These are phyloP conservation scores for Drosophila athabasca DNA, from an alignment of 1,140 invertebrate genomes.

Conservation along the genomic window DNA sequence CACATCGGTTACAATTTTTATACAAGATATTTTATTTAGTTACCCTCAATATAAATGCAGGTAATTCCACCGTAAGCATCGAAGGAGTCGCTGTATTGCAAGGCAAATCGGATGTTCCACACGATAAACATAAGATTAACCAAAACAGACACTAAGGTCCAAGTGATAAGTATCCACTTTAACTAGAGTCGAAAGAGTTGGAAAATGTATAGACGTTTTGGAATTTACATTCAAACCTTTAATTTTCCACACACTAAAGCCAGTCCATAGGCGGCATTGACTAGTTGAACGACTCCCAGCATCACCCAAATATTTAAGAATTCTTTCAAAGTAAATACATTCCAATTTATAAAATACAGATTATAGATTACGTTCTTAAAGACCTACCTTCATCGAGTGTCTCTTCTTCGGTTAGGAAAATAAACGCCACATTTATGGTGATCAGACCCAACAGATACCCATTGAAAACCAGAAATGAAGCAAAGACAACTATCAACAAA, in stretches of 20 bases:
- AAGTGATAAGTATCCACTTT: slow-evolving; percentile 3
- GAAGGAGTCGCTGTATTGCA: neutral
- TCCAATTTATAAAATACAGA: no score
- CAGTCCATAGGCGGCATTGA: slow-evolving; percentile 23
- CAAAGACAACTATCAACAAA: no score
- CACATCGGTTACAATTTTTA: no score
- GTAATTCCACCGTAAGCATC: slow-evolving; percentile 19
- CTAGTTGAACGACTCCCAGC: slow-evolving; percentile 5
- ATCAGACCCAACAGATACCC: no score
- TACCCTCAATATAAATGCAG: slow-evolving; percentile 31
- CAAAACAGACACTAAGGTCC: neutral
- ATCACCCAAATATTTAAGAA: slow-evolving; percentile 1
- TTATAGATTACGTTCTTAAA: no score
- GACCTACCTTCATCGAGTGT: no score
- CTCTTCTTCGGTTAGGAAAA: no score
- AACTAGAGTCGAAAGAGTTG: neutral
- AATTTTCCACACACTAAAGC: slow-evolving; percentile 15
- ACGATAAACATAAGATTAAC: neutral
- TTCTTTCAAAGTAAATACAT: neutral
- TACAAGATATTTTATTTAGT: no score
- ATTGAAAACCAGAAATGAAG: no score
- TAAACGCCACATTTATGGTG: no score
- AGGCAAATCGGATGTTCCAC: slow-evolving; percentile 10
- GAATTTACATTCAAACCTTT: slow-evolving; percentile 9
- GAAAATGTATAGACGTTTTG: neutral